These are phyloP conservation scores for Platalea minor DNA, from an alignment of 2,797 vertebrate genomes.

Conservation along the genomic window DNA sequence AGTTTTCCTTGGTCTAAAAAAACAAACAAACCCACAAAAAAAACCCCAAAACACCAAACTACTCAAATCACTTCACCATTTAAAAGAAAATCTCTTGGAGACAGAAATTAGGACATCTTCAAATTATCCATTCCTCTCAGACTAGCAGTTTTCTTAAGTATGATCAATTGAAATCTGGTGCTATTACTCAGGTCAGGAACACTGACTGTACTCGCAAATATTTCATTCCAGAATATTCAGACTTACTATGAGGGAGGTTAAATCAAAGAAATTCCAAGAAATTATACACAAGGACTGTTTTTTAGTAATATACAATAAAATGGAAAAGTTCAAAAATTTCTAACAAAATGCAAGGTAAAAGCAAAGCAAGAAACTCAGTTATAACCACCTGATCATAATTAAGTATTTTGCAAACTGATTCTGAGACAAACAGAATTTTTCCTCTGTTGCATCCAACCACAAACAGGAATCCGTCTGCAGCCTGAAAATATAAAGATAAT, in stretches of 20 bases:
- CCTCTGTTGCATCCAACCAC: slow-evolving; percentile 96
- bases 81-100: background rate
- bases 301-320: background rate
- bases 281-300: background rate
- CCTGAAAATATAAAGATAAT: slow-evolving; percentile 75
- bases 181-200: background rate
- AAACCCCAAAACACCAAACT: too few relatives aligned
- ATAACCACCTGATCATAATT: slow-evolving; percentile 88
- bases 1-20: background rate
- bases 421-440: slow-evolving; percentile 94
- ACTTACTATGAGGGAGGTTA: background rate
- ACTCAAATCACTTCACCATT: background rate
- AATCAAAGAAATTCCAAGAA: background rate
- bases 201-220: background rate
- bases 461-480: slow-evolving; percentile 94
- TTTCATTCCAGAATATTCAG: background rate
- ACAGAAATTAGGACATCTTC: slow-evolving; percentile 17
- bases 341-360: background rate
- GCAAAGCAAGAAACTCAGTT: background rate
- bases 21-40: background rate
- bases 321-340: background rate
- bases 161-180: background rate
- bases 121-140: background rate
- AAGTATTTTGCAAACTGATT: slow-evolving; percentile 91
- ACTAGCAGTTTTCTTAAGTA: background rate